These are phyloP conservation scores for Drosophila flavopinicola DNA, from an alignment of 2,888 invertebrate genomes.

Conservation along the genomic window DNA sequence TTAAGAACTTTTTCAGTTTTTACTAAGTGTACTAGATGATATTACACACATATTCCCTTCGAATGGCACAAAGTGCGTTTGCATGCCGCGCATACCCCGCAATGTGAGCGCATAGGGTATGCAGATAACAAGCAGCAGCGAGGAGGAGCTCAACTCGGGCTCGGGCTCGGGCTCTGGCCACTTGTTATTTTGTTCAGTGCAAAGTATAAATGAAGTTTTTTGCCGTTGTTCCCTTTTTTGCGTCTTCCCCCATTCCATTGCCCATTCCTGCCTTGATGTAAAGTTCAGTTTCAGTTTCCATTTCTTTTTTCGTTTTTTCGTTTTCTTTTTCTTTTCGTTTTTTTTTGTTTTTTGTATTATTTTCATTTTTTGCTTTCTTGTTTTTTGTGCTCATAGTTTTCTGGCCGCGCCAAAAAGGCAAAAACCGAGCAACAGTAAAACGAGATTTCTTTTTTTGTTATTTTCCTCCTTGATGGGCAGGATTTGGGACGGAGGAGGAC, in stretches of 20 bases:
- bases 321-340: conserved; percentile 17
- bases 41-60: too few relatives aligned
- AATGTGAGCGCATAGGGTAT: conserved; percentile 1
- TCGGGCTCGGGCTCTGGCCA: conserved; percentile 34
- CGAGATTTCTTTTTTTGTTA: conserved; percentile 35
- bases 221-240: conserved; percentile 45
- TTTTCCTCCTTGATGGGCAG: conserved; percentile 27
- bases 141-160: conserved; percentile 2
- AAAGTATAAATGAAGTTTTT: conserved; percentile 76
- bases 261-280: conserved; percentile 50
- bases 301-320: conserved; percentile 31
- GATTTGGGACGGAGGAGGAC: background rate
- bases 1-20: too few relatives aligned
- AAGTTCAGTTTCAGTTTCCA: conserved; percentile 52
- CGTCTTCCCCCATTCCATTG: conserved; percentile 18
- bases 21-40: too few relatives aligned
- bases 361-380: conserved; percentile 4
- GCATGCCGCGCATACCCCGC: background rate
- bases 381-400: conserved; percentile 61
- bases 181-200: conserved; percentile 64
- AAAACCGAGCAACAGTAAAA: conserved; percentile 77
- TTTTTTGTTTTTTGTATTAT: conserved; percentile 12
- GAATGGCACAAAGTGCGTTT: too few relatives aligned
- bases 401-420: conserved; percentile 69
- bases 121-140: conserved; percentile 21